A percentile compares a stretch with the other conserved stretches of the same genome.
Evolutionary conservation across 1,140 invertebrate genomes (phyloP).

Genomic region (Drosophila parvula): DNA sequence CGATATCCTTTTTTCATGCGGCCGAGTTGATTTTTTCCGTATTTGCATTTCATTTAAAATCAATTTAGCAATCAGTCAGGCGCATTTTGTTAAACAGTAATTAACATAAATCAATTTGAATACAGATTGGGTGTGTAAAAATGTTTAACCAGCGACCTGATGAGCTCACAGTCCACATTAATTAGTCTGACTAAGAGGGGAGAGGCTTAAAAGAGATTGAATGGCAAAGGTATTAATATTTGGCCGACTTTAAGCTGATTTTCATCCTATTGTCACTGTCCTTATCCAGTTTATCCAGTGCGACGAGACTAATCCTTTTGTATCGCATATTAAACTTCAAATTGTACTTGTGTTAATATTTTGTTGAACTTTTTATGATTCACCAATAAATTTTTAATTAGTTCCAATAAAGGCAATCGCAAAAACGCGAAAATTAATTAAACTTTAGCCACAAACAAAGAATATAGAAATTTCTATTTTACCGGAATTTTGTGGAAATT

Average conservation of each 20-base stretch:
- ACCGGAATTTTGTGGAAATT: conserved; percentile 13
- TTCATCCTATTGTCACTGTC: not conserved
- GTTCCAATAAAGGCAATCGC: conserved; percentile 8
- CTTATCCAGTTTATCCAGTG: not conserved
- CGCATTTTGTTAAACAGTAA: conserved; percentile 78
- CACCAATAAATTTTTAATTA: conserved; percentile 28
- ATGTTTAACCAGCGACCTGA: conserved; percentile 61
- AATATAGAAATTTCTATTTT: conserved; percentile 17
- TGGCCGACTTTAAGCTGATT: conserved; percentile 6
- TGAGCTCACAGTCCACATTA: conserved; percentile 42
- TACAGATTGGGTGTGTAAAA: conserved; percentile 51
- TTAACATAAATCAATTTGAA: conserved; percentile 79
- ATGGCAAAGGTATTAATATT: not conserved
- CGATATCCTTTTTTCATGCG: conserved; percentile 39
- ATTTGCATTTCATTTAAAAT: conserved; percentile 77
- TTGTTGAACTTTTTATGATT: not conserved
- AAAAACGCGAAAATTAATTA: conserved; percentile 68
- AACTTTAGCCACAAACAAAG: conserved; percentile 19
- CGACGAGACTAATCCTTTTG: not conserved
- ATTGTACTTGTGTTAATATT: not conserved
- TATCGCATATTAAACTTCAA: not conserved
- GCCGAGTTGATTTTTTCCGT: conserved; percentile 36
- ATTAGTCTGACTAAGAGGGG: conserved; percentile 48
- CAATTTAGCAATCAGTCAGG: conserved; percentile 73
- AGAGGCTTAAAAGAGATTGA: not conserved